Conservation (phyloP, 2,888 invertebrate species). For the Pammene aurita region DNA sequence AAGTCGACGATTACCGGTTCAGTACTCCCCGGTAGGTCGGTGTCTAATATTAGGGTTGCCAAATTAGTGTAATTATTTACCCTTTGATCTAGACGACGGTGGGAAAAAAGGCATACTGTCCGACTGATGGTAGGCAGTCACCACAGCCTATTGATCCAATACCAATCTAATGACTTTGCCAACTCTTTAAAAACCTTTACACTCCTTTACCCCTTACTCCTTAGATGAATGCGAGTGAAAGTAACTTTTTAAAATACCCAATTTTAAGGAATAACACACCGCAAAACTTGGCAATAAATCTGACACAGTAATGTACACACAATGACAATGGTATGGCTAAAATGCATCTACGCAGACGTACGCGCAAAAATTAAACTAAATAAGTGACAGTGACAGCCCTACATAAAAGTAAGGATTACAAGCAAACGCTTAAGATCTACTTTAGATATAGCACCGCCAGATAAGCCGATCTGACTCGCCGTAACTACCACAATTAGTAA, state of each 20-base stretch:
- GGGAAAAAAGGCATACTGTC: not conserved
- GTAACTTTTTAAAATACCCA: too few species aligned
- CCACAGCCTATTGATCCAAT: too few species aligned
- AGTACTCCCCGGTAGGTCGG: slow-evolving; percentile 35
- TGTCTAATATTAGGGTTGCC: slow-evolving; percentile 30
- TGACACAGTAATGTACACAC: too few species aligned
- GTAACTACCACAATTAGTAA: slow-evolving; percentile 57
- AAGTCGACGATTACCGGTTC: slow-evolving; percentile 38
- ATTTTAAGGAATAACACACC: too few species aligned
- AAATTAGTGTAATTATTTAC: not conserved
- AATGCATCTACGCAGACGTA: too few species aligned
- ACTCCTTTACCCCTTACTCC: too few species aligned
- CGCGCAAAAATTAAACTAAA: not conserved
- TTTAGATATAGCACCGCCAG: slow-evolving; percentile 39
- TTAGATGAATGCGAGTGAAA: too few species aligned
- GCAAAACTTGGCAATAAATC: too few species aligned
- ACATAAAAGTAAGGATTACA: slow-evolving; percentile 38
- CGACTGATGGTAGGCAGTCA: too few species aligned
- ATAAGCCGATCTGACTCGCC: slow-evolving; percentile 45
- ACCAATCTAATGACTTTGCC: too few species aligned
- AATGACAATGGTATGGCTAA: too few species aligned
- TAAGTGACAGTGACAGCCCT: slow-evolving; percentile 27
- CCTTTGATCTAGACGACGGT: not conserved
- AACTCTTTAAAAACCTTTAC: too few species aligned
- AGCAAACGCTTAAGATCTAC: slow-evolving; percentile 43